phyloP scores from a whole-genome alignment of 2,797 vertebrate species.

The Enteromius trimaculatus region DNA sequence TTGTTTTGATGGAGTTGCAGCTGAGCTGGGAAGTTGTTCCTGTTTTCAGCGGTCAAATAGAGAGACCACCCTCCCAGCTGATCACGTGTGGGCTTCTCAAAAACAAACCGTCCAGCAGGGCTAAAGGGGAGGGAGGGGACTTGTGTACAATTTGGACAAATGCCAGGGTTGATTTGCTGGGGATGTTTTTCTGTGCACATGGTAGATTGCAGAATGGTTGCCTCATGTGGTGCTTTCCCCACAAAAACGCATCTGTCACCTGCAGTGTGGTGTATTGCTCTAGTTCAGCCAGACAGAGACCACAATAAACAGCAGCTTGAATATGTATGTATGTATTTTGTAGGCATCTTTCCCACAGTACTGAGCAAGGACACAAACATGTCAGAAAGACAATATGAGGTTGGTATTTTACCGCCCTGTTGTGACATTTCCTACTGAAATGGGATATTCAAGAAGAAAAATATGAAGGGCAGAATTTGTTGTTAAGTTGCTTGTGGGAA shows the following conservation, averaged over 20 bases:
- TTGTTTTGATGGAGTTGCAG: slow-evolving; percentile 26
- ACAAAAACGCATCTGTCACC: slow-evolving; percentile 50
- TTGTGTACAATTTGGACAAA: slow-evolving; percentile 44
- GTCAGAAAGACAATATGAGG: not conserved
- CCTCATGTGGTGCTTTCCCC: slow-evolving; percentile 47
- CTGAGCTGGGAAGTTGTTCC: slow-evolving; percentile 16
- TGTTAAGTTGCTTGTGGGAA: not conserved
- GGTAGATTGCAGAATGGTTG: slow-evolving; percentile 51
- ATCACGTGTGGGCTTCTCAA: slow-evolving; percentile 39
- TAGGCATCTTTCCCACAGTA: not conserved
- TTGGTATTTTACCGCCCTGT: not conserved
- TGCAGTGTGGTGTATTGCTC: slow-evolving; percentile 33
- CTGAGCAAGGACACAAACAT: not conserved
- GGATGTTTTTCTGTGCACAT: slow-evolving; percentile 53
- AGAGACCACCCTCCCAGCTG: slow-evolving; percentile 27
- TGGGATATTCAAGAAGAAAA: not conserved
- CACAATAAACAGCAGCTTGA: slow-evolving; percentile 6
- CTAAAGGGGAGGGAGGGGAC: not conserved
- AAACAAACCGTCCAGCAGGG: slow-evolving; percentile 41
- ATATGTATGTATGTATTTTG: slow-evolving; percentile 1
- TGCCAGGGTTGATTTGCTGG: slow-evolving; percentile 44
- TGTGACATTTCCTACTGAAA: not conserved
- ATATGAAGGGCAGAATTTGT: not conserved
- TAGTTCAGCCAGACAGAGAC: slow-evolving; percentile 15
- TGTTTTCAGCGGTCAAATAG: slow-evolving; percentile 20